Percentiles rank a stretch among this genome's conserved stretches.
These are phyloP conservation scores for Cyphomyrmex costatus DNA, from an alignment of 1,140 invertebrate genomes.

Conservation along the genomic window DNA sequence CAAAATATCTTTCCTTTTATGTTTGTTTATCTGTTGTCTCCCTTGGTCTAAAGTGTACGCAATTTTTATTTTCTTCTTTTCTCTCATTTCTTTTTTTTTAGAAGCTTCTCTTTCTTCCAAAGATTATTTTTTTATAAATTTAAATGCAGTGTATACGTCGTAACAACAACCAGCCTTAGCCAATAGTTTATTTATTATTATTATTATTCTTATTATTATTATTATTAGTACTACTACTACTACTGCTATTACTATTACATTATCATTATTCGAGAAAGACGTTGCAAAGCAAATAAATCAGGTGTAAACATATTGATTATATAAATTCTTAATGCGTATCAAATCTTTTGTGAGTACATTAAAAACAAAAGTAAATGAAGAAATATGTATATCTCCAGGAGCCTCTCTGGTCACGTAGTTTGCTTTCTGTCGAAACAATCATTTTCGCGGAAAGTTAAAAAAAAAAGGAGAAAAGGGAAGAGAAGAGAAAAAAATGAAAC, in stretches of 20 bases:
- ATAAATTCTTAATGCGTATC: conserved; percentile 55
- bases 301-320: conserved; percentile 51
- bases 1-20: conserved; percentile 82
- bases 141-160: conserved; percentile 79
- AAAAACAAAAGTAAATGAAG: conserved; percentile 9
- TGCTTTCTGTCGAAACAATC: conserved; percentile 25
- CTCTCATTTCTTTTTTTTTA: conserved; percentile 55
- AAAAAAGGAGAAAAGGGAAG: conserved; percentile 23
- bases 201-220: conserved; percentile 49
- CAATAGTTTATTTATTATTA: conserved; percentile 70
- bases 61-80: conserved; percentile 66
- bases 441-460: conserved; percentile 42
- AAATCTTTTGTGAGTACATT: conserved; percentile 42
- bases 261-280: conserved; percentile 63
- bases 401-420: background rate
- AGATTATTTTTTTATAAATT: conserved; percentile 79
- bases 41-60: conserved; percentile 72
- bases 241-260: conserved; percentile 36
- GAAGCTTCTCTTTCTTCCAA: conserved; percentile 71
- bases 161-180: conserved; percentile 77
- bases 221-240: conserved; percentile 10
- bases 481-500: conserved; percentile 55
- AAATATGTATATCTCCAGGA: conserved; percentile 30
- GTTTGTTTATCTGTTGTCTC: conserved; percentile 58
- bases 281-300: conserved; percentile 68